Evolutionary conservation across 2,888 invertebrate species (phyloP), one percentile per base, ranked within the genome.

Genomic region (Polydrusus pterygomalis): DNA sequence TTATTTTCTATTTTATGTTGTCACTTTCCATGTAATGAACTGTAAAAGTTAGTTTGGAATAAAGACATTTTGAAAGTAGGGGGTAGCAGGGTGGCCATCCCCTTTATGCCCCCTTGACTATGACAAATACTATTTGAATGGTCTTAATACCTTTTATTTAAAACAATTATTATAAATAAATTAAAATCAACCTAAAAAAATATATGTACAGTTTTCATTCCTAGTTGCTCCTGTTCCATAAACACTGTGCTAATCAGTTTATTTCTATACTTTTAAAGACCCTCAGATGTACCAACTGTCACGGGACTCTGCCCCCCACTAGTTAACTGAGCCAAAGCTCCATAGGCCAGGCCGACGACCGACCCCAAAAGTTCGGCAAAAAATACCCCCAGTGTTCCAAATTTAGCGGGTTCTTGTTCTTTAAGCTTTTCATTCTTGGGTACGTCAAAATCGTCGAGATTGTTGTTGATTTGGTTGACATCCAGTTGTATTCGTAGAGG

Each of bases 291-390:
- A 34, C 77, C 72, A 11, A 67, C 11, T 10, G 68, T 70, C 17
- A 77, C 70, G 2, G 74, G 77, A 62, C 51, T 77, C 51, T 77
- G 74, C 13, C 64, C 63, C 7, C 74, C 72, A 34, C 68, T 67
- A 11, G 68, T 78, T 34, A 82, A 70, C 20, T 81, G 81, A 1
- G 84, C 82, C 6, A 83, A 81, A 43, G 85, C 85, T 3, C 85
- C 86, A 78, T 85, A 85, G n/a, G 81, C 80, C 43, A 86, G 74
- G 1, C 84, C 86, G 13, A 85, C 81, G 7, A 85, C 49, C 43
- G 83, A 83, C 0, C 84, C 86, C 8, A 86, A 60, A 17, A 85
- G 47, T 75, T 86, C 86, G 65, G 82, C 80, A 62, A 86, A 85
- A 74, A 83, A 85, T 6, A 86, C 79, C 0, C 84, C 85, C 17